Evolutionary conservation across 2,888 invertebrate species (phyloP).

Genomic region (Linnaemya vulpina): DNA sequence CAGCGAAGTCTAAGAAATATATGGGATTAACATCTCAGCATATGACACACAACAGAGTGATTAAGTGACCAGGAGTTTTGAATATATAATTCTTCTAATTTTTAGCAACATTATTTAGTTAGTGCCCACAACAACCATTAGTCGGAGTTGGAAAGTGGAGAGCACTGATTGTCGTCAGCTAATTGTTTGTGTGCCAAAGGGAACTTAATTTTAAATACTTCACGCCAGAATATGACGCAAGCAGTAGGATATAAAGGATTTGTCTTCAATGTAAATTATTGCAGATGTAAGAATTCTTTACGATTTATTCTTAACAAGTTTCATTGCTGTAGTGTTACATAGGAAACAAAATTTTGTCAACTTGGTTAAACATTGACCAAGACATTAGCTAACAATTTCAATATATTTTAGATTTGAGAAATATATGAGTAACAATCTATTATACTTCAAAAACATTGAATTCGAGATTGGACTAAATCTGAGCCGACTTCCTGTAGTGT

Average conservation of each 20-base stretch:
- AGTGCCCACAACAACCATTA: too few species aligned
- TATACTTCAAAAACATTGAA: neutral
- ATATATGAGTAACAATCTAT: neutral
- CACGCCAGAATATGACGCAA: neutral
- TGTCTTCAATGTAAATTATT: neutral
- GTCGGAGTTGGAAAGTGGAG: neutral
- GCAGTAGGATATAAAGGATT: neutral
- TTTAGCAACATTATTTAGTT: neutral
- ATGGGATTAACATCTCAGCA: neutral
- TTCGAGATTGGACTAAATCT: neutral
- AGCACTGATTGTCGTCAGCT: neutral
- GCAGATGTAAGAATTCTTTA: constrained; percentile 1
- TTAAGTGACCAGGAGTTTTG: neutral
- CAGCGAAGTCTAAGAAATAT: neutral
- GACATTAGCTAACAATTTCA: constrained; percentile 9
- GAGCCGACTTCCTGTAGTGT: neutral
- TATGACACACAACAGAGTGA: neutral
- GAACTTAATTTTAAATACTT: neutral
- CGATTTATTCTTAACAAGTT: neutral
- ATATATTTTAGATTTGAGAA: constrained; percentile 41
- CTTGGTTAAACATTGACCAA: neutral
- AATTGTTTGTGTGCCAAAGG: neutral
- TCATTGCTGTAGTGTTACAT: neutral
- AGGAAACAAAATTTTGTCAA: neutral
- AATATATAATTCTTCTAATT: neutral